These are phyloP conservation scores for Achlya flavicornis DNA, from an alignment of 2,888 invertebrate species.

Conservation along the genomic window DNA sequence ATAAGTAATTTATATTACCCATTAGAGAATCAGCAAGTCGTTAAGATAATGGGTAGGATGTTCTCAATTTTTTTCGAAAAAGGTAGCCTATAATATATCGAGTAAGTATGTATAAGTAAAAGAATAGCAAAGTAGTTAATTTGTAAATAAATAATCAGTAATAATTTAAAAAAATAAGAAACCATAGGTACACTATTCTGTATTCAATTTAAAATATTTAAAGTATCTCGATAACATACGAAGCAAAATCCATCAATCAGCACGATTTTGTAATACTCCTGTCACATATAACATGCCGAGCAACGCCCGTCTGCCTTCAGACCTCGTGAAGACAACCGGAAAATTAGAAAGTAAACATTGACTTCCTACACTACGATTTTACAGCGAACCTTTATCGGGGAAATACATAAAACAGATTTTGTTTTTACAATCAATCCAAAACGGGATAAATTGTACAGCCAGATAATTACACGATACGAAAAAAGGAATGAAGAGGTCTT, in stretches of 20 bases:
- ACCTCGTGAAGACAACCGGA: slow-evolving; percentile 78
- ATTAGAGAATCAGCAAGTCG: slow-evolving; percentile 65
- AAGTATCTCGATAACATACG: not conserved
- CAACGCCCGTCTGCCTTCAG: slow-evolving; percentile 60
- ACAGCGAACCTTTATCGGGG: slow-evolving; percentile 46
- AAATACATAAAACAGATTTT: slow-evolving; percentile 35
- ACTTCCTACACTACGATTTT: slow-evolving; percentile 54
- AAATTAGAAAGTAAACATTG: slow-evolving; percentile 80
- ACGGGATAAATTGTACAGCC: slow-evolving; percentile 32
- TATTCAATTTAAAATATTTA: too few species aligned
- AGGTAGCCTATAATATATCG: too few species aligned
- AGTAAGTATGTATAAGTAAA: too few species aligned
- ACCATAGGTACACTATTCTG: too few species aligned
- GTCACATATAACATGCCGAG: slow-evolving; percentile 62
- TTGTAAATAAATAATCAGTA: too few species aligned
- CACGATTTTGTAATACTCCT: slow-evolving; percentile 59
- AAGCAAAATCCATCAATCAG: slow-evolving; percentile 41
- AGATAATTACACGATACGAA: slow-evolving; percentile 56
- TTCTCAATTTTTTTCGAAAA: slow-evolving; percentile 25
- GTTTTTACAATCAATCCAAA: slow-evolving; percentile 19
- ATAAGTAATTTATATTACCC: slow-evolving; percentile 74
- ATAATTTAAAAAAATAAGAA: too few species aligned
- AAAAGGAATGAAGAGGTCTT: slow-evolving; percentile 53
- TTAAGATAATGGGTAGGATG: slow-evolving; percentile 67
- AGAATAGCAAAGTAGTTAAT: too few species aligned